phyloP scores from a whole-genome alignment of 2,888 invertebrate species.

The Spodoptera littoralis region DNA sequence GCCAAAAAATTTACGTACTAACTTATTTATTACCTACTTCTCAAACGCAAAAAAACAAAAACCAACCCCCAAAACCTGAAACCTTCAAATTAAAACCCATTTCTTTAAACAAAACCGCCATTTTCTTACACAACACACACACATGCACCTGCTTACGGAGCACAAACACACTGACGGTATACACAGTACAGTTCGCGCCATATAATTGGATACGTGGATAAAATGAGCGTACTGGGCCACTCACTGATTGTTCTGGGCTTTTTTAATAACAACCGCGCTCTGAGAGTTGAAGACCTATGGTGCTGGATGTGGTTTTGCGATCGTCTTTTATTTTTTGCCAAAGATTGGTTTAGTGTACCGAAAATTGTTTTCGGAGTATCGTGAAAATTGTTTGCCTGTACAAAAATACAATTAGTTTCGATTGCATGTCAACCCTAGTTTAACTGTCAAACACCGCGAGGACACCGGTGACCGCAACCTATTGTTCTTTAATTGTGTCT shows the following conservation, averaged over 20 bases:
- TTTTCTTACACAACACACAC: background rate
- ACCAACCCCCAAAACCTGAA: too few species aligned
- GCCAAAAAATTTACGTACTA: too few species aligned
- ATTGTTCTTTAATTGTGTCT: too few species aligned
- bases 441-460: too few species aligned
- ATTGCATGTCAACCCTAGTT: too few species aligned
- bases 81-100: too few species aligned
- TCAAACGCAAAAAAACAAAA: too few species aligned
- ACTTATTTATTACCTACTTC: too few species aligned
- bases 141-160: constrained; percentile 31
- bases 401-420: too few species aligned
- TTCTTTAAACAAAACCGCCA: background rate
- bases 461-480: too few species aligned
- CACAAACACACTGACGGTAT: constrained; percentile 34
- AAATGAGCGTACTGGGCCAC: constrained; percentile 77
- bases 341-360: too few species aligned
- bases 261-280: constrained; percentile 78
- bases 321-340: too few species aligned
- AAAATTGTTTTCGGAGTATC: background rate
- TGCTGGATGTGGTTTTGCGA: constrained; percentile 31
- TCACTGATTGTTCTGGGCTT: constrained; percentile 80
- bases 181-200: constrained; percentile 52
- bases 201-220: constrained; percentile 79
- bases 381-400: background rate
- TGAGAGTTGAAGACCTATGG: constrained; percentile 30